These are phyloP conservation scores for Gymnosoma rotundatum DNA, from an alignment of 2,888 invertebrate genomes.

Conservation along the genomic window DNA sequence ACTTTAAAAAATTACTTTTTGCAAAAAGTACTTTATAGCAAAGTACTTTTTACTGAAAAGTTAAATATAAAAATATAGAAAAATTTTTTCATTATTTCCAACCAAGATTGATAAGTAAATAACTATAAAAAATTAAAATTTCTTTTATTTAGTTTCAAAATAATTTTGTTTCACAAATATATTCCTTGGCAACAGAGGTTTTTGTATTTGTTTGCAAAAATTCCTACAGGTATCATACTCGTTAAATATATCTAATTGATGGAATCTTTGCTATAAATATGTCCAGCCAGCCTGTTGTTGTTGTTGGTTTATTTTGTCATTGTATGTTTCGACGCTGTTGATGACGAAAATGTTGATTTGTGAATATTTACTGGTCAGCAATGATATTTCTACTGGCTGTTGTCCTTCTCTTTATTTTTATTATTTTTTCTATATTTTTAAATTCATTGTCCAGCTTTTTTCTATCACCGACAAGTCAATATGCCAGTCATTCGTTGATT, in stretches of 20 bases:
- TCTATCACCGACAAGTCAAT: slow-evolving; percentile 50
- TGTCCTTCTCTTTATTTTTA: slow-evolving; percentile 44
- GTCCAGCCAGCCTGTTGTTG: slow-evolving; percentile 26
- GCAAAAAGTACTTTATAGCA: no score
- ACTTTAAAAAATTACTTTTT: no score
- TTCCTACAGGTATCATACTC: slow-evolving; percentile 6
- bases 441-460: slow-evolving; percentile 21
- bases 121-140: no score
- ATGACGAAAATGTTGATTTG: slow-evolving; percentile 68
- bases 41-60: no score
- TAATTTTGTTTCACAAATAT: no score
- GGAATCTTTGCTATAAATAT: slow-evolving; percentile 56
- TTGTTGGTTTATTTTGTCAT: slow-evolving; percentile 29
- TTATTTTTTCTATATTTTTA: slow-evolving; percentile 2
- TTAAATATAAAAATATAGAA: no score
- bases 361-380: slow-evolving; percentile 68
- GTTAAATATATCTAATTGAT: slow-evolving; percentile 21
- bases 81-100: no score
- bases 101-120: no score
- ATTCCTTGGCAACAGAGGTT: no score
- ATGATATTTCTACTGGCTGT: slow-evolving; percentile 37
- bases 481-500: slow-evolving; percentile 58
- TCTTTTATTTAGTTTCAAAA: no score
- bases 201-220: neutral
- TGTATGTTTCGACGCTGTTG: slow-evolving; percentile 36